Base-by-base conservation (phyloP, 37 sponge, comb jelly and placozoan species). In the Eunapius fragilis region DNA sequence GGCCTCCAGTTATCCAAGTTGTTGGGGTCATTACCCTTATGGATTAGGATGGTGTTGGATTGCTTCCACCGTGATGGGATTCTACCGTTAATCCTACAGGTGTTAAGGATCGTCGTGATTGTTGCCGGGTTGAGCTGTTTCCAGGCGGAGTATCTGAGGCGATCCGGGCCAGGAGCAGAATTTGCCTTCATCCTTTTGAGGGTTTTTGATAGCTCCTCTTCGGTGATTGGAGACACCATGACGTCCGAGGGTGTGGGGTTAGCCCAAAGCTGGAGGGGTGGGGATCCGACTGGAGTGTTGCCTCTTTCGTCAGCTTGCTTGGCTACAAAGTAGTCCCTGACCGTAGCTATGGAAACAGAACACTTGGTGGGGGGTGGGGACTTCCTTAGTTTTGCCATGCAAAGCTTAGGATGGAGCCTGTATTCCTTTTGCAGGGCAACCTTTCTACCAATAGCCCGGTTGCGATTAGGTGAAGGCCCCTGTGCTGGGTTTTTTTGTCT, bases 1-100 rank as follows among this genome's bases (percentile, higher is more conserved):
- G 89, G 89, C 45, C 84, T 74, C 89, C 83, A 82, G 50, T 76
- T 88, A 22, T 35, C n/a, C 33, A 68, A 67, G 25, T 36, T 19
- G 48, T 36, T 22, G 0, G 38, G 31, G 27, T 75, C 78, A 11
- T 81, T 75, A 12, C 69, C 70, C 75, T 87, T 87, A 4, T 80
- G 70, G 76, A 81, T 72, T 10, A 87, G 70, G 67, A 81, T 74
- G 3, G 77, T 87, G 75, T 47, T 78, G 26, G 82, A 81, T 37
- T 19, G 27, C 45, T 87, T 87, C 88, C 88, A 87, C 24, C 2
- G 2, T 0, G 37, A 12, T 33, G 88, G 82, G 2, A 81, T 72
- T 17, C 70, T 71, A 25, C 68, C 47, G 82, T 73, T 31, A 4
- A 35, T 48, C 25, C 36, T 3, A 67, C 88, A 87, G 24, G 67